Conservation (phyloP, 1,140 invertebrate species). For the Sarcophaga bullata region DNA sequence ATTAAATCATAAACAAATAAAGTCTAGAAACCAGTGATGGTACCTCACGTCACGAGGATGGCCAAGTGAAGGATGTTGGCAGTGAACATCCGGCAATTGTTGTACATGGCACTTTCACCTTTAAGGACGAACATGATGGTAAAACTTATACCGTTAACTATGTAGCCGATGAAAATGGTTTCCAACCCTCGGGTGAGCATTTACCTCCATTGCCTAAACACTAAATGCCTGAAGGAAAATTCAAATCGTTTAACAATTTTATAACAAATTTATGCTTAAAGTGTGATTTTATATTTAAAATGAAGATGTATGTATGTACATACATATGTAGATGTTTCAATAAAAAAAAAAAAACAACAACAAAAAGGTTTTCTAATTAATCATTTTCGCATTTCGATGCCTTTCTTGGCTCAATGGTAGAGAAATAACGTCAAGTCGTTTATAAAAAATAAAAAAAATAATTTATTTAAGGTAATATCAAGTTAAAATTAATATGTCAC, state of each 20-base stretch:
- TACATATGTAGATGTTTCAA: background rate
- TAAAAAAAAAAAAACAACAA: background rate
- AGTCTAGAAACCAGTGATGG: slow-evolving; percentile 78
- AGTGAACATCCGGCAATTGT: slow-evolving; percentile 68
- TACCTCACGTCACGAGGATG: slow-evolving; percentile 73
- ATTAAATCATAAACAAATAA: no score
- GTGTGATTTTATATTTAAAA: background rate
- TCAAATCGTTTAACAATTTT: background rate
- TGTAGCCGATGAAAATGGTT: slow-evolving; percentile 68
- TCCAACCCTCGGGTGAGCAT: slow-evolving; percentile 50
- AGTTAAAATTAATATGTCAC: background rate
- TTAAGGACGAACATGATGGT: slow-evolving; percentile 71
- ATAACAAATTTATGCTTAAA: background rate
- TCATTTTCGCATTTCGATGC: background rate
- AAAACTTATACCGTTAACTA: slow-evolving; percentile 71
- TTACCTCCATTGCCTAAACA: slow-evolving; percentile 44
- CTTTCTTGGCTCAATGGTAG: background rate
- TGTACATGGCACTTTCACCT: slow-evolving; percentile 73
- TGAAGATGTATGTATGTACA: background rate
- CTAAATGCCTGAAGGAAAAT: background rate
- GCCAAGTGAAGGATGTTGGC: slow-evolving; percentile 70
- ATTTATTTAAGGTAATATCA: slow-evolving; percentile 14
- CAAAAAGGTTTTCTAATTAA: no score
- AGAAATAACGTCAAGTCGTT: background rate
- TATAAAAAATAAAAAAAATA: background rate